Base-by-base conservation (phyloP, 1,140 invertebrate species). In the Cydia pomonella region DNA sequence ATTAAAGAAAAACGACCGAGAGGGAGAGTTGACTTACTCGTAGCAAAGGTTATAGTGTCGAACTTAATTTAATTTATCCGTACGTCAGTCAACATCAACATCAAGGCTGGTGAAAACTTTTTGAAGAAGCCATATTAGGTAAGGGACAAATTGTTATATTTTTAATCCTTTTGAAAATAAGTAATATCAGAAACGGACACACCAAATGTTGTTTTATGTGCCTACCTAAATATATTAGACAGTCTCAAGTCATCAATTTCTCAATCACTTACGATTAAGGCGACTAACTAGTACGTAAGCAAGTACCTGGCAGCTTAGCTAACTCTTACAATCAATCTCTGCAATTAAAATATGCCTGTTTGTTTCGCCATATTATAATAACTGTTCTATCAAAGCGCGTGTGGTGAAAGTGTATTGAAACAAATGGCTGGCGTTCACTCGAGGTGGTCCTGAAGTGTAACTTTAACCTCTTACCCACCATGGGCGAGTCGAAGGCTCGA, bases 391-490 rank as follows among this genome's bases (percentile, higher is more conserved):
- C 27, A 33, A 64, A 33, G 63, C 27, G 63, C 25, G 63, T 63
- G 12, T 18, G 12, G 38, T 72, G 71, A 50, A 72, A 72, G 71
- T 50, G 33, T 47, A 72, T 72, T 50, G 71, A 72, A 72, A 72
- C 38, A 72, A 47, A 72, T 47, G 44, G n/a, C 33, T 47, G 69
- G 33, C 41, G 29, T 21, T 72, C 69, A 47, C 71, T 44, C 71
- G 71, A 25, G 71, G 71, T 72, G 71, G 71, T 72, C 71, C 44
- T 69, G 25, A 12, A 50, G 9, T 69, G 25, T 69, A 4, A n/a
- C 16, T 69, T 69, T 4, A 16, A 69, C 10, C 18, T 10, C 53
- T 10, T 1, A 59, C 0, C 53, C 21, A 59, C n/a, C 7, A 18
- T n/a, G n/a, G 5, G 47, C 47, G n/a, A n/a, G 47, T 50, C 21